A percentile compares a stretch with the other conserved stretches of the same genome.
Conservation (phyloP, 2,888 invertebrate genomes). For the Eupithecia vulgata region DNA sequence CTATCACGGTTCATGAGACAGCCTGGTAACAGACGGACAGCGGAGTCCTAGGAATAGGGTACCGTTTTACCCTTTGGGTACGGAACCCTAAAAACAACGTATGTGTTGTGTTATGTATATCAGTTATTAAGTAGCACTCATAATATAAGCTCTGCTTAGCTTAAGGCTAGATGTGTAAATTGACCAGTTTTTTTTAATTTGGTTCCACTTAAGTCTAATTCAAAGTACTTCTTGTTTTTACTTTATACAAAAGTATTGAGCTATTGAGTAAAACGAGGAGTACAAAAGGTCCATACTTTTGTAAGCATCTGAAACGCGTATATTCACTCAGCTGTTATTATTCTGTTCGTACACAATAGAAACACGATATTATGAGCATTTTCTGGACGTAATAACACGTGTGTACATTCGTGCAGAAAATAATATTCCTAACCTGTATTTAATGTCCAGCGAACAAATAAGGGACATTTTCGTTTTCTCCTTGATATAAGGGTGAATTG, state of each 20-base stretch:
- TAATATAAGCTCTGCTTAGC: too few relatives aligned
- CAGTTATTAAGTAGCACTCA: too few relatives aligned
- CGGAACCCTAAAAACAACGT: too few relatives aligned
- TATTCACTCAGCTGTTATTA: conserved; percentile 7
- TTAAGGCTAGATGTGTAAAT: too few relatives aligned
- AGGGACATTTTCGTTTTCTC: conserved; percentile 50
- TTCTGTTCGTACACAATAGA: conserved; percentile 51
- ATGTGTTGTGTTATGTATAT: too few relatives aligned
- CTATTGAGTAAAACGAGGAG: background rate
- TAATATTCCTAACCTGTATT: conserved; percentile 59
- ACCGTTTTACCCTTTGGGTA: too few relatives aligned
- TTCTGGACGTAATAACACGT: conserved; percentile 60
- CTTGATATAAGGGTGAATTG: conserved; percentile 45
- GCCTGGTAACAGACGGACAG: too few relatives aligned
- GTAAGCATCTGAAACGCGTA: background rate
- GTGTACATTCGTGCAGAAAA: conserved; percentile 65
- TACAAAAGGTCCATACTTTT: background rate
- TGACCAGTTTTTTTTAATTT: too few relatives aligned
- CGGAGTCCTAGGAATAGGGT: too few relatives aligned
- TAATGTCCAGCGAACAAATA: conserved; percentile 56
- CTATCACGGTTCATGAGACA: too few relatives aligned
- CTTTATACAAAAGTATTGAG: background rate
- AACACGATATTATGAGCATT: conserved; percentile 56
- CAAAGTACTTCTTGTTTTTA: too few relatives aligned
- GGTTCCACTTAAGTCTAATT: too few relatives aligned